Evolutionary conservation across 2,113 vertebrate species (phyloP).

Genomic region (Muntiacus muntjak): DNA sequence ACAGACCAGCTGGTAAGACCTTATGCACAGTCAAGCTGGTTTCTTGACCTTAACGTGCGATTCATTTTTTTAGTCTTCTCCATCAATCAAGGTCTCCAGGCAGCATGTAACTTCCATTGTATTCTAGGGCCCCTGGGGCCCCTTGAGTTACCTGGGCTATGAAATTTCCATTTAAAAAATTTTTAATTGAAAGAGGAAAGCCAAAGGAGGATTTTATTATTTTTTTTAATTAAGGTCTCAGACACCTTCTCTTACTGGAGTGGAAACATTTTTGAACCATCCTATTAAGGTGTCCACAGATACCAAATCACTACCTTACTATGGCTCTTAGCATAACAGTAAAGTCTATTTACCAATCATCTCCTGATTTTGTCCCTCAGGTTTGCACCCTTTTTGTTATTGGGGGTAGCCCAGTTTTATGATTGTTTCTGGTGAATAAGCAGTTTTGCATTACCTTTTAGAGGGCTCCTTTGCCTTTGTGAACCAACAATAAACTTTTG

Average conservation of each 20-base stretch:
- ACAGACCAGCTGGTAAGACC: background rate
- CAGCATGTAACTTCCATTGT: background rate
- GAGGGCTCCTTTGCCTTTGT: background rate
- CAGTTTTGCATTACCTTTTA: background rate
- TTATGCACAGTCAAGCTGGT: background rate
- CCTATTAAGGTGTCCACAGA: background rate
- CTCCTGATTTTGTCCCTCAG: background rate
- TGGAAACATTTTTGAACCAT: background rate
- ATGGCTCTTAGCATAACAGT: background rate
- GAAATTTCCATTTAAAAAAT: background rate
- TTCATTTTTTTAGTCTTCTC: background rate
- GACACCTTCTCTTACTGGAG: background rate
- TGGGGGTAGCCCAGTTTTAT: background rate
- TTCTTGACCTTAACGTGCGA: background rate
- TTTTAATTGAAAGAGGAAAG: background rate
- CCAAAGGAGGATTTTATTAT: background rate
- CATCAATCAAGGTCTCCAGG: background rate
- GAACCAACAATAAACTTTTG: background rate
- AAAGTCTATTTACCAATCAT: background rate
- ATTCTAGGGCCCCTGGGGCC: background rate
- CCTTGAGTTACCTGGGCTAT: background rate
- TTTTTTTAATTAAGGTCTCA: background rate
- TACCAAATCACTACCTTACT: background rate
- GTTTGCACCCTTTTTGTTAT: background rate
- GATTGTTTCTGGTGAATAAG: background rate